These are phyloP conservation scores for Metopia argyrocephala DNA, from an alignment of 2,888 invertebrate genomes.

Conservation along the genomic window DNA sequence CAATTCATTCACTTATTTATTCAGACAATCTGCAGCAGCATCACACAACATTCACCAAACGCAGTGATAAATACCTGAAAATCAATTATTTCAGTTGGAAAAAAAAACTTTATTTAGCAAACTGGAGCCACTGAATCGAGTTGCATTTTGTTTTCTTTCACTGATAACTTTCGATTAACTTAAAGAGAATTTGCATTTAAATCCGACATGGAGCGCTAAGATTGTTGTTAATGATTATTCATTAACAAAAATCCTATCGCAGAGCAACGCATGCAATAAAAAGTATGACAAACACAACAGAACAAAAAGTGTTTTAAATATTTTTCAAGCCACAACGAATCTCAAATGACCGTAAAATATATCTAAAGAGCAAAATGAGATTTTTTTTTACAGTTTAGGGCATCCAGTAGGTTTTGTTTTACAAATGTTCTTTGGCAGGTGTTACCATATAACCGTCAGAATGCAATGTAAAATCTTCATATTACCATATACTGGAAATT, in stretches of 20 bases:
- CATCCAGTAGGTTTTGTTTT: too few species aligned
- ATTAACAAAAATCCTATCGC: slow-evolving; percentile 59
- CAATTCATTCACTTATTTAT: slow-evolving; percentile 46
- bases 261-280: slow-evolving; percentile 2
- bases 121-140: not conserved
- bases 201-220: slow-evolving; percentile 16
- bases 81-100: slow-evolving; percentile 54
- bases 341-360: too few species aligned
- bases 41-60: too few species aligned
- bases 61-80: slow-evolving; percentile 54
- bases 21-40: slow-evolving; percentile 24
- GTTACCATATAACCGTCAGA: too few species aligned
- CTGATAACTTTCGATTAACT: slow-evolving; percentile 8
- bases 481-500: too few species aligned
- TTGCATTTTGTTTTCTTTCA: not conserved
- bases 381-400: too few species aligned
- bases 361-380: too few species aligned
- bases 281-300: not conserved
- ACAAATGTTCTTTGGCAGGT: too few species aligned
- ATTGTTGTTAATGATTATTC: slow-evolving; percentile 53
- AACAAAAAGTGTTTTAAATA: not conserved
- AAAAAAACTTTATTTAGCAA: slow-evolving; percentile 12
- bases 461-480: too few species aligned
- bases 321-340: too few species aligned
- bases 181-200: slow-evolving; percentile 53